Conservation (phyloP, 1,140 invertebrate genomes). For the Fopius arisanus region DNA sequence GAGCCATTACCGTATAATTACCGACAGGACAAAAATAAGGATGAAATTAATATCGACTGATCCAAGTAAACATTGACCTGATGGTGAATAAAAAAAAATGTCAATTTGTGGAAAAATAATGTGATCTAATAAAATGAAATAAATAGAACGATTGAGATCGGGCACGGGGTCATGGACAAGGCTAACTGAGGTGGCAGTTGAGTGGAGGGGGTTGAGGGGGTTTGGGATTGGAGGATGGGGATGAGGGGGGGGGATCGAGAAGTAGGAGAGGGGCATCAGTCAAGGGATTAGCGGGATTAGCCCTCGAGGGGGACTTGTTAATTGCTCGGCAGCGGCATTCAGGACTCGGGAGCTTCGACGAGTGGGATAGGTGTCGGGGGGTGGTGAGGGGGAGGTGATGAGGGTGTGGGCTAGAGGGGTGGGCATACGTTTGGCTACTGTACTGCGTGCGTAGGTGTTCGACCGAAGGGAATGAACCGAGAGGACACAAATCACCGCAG, state of each 20-base stretch:
- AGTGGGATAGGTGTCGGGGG: background rate
- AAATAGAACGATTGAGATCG: slow-evolving; percentile 21
- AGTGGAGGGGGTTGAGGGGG: slow-evolving; percentile 15
- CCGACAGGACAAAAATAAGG: background rate
- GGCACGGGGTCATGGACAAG: slow-evolving; percentile 43
- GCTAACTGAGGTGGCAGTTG: slow-evolving; percentile 34
- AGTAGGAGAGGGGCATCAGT: slow-evolving; percentile 46
- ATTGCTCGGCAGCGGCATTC: slow-evolving; percentile 47
- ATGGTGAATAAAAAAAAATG: background rate
- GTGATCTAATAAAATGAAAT: background rate
- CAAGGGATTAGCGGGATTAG: slow-evolving; percentile 59
- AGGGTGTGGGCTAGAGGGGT: background rate
- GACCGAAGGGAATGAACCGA: slow-evolving; percentile 28
- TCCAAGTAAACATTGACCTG: background rate
- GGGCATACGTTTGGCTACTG: slow-evolving; percentile 8
- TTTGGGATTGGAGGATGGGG: no score
- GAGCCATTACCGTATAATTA: slow-evolving; percentile 24
- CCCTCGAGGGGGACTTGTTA: slow-evolving; percentile 57
- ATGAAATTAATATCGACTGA: background rate
- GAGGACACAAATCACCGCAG: slow-evolving; percentile 54
- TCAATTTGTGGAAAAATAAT: background rate
- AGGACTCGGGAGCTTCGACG: slow-evolving; percentile 21
- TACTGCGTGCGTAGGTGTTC: slow-evolving; percentile 26
- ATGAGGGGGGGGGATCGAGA: background rate
- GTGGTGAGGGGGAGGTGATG: slow-evolving; percentile 12